Evolutionary conservation across 2,113 vertebrate species (phyloP).

Genomic region (Callipepla squamata): DNA sequence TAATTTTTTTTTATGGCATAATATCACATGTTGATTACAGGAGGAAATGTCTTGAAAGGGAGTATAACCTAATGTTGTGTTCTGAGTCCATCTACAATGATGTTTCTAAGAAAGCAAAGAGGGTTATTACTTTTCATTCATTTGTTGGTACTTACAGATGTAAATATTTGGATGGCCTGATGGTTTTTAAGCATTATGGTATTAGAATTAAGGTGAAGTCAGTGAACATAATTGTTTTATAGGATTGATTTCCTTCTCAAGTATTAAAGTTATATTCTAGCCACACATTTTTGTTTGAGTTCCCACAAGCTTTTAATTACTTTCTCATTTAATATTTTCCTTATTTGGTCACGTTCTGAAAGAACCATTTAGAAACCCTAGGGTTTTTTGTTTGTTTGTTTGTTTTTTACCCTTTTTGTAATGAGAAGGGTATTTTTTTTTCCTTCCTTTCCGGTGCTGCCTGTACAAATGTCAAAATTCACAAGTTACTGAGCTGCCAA

Average conservation of each 20-base stretch:
- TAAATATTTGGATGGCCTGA: neutral
- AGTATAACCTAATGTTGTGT: neutral
- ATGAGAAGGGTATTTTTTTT: neutral
- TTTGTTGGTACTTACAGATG: neutral
- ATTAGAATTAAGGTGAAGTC: neutral
- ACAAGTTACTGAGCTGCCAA: neutral
- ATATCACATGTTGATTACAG: neutral
- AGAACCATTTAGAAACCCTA: neutral
- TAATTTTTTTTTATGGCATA: neutral
- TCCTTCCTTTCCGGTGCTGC: neutral
- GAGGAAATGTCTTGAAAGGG: neutral
- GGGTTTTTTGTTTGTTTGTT: neutral
- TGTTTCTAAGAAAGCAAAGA: rapidly evolving
- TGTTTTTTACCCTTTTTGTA: neutral
- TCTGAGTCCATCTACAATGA: neutral
- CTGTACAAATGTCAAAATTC: neutral
- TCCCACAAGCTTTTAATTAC: neutral
- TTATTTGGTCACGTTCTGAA: neutral
- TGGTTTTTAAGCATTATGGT: neutral
- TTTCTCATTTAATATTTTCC: neutral
- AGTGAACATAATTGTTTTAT: neutral
- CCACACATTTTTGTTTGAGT: neutral
- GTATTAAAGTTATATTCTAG: neutral
- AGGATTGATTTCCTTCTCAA: too few relatives aligned
- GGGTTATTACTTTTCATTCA: rapidly evolving